Percentiles rank a stretch among this genome's conserved stretches.
These are phyloP conservation scores for Torymus auratus DNA, from an alignment of 2,888 invertebrate species.

Conservation along the genomic window DNA sequence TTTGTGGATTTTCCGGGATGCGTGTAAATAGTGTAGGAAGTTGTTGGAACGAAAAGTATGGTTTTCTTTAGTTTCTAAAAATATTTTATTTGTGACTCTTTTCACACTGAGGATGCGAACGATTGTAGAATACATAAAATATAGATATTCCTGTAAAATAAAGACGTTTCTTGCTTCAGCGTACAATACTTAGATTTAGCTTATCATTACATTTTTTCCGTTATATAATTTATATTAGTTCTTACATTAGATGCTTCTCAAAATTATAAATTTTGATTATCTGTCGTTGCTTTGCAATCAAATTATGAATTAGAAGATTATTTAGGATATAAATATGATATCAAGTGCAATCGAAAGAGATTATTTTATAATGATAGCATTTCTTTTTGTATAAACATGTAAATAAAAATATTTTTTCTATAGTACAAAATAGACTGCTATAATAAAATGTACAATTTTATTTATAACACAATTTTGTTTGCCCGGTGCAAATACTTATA, in stretches of 20 bases:
- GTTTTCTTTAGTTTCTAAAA: no score
- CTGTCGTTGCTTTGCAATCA: not conserved
- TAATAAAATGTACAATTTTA: not conserved
- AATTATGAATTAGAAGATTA: not conserved
- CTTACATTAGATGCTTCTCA: not conserved
- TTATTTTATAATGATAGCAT: conserved; percentile 14
- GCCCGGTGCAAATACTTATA: conserved; percentile 34
- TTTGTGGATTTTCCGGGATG: no score
- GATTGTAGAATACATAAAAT: conserved; percentile 8
- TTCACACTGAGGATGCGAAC: conserved; percentile 12
- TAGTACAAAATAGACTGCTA: not conserved
- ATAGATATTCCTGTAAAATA: conserved; percentile 23
- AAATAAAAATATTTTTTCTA: conserved; percentile 22
- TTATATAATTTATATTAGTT: not conserved
- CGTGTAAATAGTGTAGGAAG: no score
- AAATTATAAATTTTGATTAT: not conserved
- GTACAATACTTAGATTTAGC: not conserved
- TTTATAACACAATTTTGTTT: conserved; percentile 29
- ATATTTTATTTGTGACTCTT: no score
- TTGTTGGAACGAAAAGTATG: no score
- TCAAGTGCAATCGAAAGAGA: not conserved
- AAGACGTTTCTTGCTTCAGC: conserved; percentile 44
- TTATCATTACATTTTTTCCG: conserved; percentile 1
- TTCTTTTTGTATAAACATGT: conserved; percentile 31
- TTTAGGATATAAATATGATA: not conserved